A percentile compares a stretch with the other conserved stretches of the same genome.
phyloP scores from a whole-genome alignment of 2,888 invertebrate genomes.

The Hyppa rectilinea region DNA sequence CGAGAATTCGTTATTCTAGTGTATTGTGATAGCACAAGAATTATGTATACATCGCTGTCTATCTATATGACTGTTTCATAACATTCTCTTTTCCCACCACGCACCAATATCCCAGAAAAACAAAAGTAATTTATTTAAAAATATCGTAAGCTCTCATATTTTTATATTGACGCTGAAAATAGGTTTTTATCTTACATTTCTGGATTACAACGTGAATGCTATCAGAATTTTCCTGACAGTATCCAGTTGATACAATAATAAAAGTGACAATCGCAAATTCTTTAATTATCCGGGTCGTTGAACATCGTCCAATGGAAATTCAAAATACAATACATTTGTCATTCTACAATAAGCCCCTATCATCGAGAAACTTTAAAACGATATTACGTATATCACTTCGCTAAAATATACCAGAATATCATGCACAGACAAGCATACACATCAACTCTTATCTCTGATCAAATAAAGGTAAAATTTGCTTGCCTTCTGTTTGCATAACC shows the following conservation, averaged over 20 bases:
- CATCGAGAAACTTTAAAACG: constrained; percentile 60
- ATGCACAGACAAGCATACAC: neutral
- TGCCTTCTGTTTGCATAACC: constrained; percentile 26
- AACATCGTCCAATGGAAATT: constrained; percentile 20
- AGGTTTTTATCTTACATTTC: constrained; percentile 14
- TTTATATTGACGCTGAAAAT: neutral
- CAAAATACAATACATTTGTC: constrained; percentile 50
- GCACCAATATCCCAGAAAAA: neutral
- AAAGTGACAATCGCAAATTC: constrained; percentile 45
- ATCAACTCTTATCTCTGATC: neutral
- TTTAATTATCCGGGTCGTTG: constrained; percentile 43
- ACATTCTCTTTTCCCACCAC: neutral
- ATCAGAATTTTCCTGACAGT: constrained; percentile 22
- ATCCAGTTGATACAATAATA: constrained; percentile 29
- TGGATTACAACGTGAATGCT: constrained; percentile 15
- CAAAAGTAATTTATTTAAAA: neutral
- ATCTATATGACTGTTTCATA: neutral
- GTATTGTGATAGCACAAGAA: neutral
- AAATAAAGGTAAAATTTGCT: constrained; percentile 31
- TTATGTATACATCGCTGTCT: neutral
- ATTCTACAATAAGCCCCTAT: constrained; percentile 56
- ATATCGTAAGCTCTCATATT: neutral
- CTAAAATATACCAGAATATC: constrained; percentile 30
- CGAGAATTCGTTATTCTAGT: neutral
- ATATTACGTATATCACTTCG: constrained; percentile 42